These are phyloP conservation scores for Sipha maydis DNA, from an alignment of 2,888 invertebrate genomes.

Conservation along the genomic window DNA sequence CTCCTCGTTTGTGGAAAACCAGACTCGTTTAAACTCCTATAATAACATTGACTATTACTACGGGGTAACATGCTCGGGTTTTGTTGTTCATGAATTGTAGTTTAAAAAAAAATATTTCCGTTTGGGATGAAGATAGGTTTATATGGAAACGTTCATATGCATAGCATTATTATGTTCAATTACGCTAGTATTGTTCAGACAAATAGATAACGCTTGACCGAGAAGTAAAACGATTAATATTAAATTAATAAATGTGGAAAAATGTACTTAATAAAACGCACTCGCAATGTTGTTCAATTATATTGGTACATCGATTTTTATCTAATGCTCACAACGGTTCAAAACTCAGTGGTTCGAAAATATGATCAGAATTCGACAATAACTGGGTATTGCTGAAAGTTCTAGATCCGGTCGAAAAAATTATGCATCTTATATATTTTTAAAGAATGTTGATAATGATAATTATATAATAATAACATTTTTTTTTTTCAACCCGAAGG, in stretches of 20 bases:
- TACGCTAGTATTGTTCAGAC: background rate
- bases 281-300: too few relatives aligned
- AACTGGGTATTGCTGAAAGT: too few relatives aligned
- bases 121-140: background rate
- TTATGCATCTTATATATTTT: too few relatives aligned
- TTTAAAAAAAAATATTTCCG: background rate
- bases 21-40: conserved; percentile 1
- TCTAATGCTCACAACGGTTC: too few relatives aligned
- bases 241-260: background rate
- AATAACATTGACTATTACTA: background rate
- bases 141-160: background rate
- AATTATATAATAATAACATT: too few relatives aligned
- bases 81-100: background rate
- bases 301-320: too few relatives aligned
- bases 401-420: too few relatives aligned
- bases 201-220: background rate
- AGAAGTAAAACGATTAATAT: background rate
- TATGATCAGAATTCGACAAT: too few relatives aligned
- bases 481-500: too few relatives aligned
- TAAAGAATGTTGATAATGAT: too few relatives aligned
- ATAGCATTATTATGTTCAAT: background rate
- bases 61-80: background rate
- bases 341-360: too few relatives aligned
- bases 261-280: background rate
- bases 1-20: background rate